Percentiles rank a stretch among this genome's conserved stretches.
Evolutionary conservation across 2,797 vertebrate genomes (phyloP).

Genomic region (Brachymystax lenok): DNA sequence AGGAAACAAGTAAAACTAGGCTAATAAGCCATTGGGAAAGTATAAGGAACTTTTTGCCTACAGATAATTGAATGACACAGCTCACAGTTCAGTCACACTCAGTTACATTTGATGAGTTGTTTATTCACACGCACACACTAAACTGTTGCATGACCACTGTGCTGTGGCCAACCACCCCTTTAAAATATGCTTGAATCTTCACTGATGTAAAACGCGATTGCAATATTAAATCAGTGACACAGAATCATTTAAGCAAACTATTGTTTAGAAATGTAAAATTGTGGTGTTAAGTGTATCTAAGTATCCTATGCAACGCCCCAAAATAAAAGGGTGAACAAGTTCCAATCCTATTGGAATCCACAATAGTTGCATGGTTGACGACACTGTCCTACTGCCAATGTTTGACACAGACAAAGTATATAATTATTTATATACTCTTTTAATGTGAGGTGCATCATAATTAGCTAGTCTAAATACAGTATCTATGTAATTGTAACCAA

Average conservation of each 20-base stretch:
- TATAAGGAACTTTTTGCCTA: no score
- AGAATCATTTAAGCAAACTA: not conserved
- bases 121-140: not conserved
- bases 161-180: not conserved
- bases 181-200: not conserved
- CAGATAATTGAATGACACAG: not conserved
- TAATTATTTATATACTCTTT: no score
- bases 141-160: conserved; percentile 6
- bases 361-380: no score
- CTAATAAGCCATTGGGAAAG: no score
- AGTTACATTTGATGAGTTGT: not conserved
- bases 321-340: no score
- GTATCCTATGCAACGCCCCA: no score
- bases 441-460: no score
- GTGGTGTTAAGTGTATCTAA: no score
- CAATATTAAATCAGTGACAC: not conserved
- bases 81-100: not conserved
- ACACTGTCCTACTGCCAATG: no score
- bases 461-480: not conserved
- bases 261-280: not conserved
- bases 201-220: not conserved
- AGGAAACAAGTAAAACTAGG: no score
- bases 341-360: no score
- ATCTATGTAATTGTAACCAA: not conserved
- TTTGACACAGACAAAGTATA: no score